Conservation (phyloP, 2,113 vertebrate genomes). For the Pseudopipra pipra region DNA sequence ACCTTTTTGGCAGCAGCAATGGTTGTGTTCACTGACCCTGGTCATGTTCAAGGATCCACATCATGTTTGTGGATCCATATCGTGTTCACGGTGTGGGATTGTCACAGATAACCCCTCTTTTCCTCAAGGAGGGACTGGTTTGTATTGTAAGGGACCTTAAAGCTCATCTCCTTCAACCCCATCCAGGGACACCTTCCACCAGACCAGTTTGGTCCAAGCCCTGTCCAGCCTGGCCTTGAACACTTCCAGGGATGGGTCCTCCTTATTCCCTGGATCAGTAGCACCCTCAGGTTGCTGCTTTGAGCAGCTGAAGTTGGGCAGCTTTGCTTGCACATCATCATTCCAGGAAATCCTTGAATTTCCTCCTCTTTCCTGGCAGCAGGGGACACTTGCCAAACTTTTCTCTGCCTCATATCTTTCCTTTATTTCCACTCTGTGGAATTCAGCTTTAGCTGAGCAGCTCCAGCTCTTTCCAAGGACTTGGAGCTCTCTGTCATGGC, state of each 20-base stretch:
- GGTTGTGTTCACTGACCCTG: too few species aligned
- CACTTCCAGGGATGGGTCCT: background rate
- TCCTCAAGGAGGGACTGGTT: background rate
- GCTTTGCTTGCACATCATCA: background rate
- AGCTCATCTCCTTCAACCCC: background rate
- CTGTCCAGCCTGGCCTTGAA: background rate
- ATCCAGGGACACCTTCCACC: background rate
- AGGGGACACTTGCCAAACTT: background rate
- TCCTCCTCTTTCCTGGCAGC: background rate
- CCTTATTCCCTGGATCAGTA: background rate
- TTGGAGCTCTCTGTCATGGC: background rate
- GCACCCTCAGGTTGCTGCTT: background rate
- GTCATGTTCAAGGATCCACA: too few species aligned
- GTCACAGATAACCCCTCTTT: too few species aligned
- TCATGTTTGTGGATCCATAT: too few species aligned
- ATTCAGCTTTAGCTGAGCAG: background rate
- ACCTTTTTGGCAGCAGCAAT: too few species aligned
- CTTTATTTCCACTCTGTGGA: background rate
- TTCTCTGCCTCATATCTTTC: background rate
- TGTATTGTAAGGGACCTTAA: background rate
- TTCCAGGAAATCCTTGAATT: conserved; percentile 22
- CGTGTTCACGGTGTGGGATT: too few species aligned
- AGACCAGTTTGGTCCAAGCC: background rate
- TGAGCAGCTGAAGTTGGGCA: conserved; percentile 3
- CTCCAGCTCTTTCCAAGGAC: background rate